Evolutionary conservation across 2,113 vertebrate genomes (phyloP), one percentile per base, ranked within the genome.

Genomic region (Pollachius pollachius): DNA sequence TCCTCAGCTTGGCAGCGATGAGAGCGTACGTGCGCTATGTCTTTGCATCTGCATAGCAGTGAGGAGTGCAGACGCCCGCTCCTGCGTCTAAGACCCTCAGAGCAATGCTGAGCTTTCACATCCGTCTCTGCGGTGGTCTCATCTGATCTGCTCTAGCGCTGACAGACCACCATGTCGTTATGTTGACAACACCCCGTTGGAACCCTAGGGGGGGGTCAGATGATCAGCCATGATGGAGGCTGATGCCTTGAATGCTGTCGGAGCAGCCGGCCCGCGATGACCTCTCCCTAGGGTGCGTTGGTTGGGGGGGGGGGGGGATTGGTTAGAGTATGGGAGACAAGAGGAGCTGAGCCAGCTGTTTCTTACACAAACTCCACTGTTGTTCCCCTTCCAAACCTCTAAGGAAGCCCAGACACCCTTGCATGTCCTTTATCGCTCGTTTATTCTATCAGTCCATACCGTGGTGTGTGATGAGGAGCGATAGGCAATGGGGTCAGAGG

Each of bases 311-410:
- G 16, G 54, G 3, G n/a, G 54, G 2, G 52, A 63, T 74, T 23
- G 23, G 23, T 23, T 23, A 23, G 8, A 48, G 41, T 9, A 48
- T 48, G 41, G 41, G 41, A 48, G 41, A 48, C 41, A 48, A 78
- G 76, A 89, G 88, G 72, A 75, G 86, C 87, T 87, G 86, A 90
- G 78, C 75, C 81, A 85, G 85, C 84, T 86, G 78, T 88, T 76
- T 82, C 83, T 86, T 85, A 71, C 83, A 86, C 71, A 84, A 83
- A 81, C 74, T 74, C 68, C 84, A 68, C 74, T 85, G 82, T 74
- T 84, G 9, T 13, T 13, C 41, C 8, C 41, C 41, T 13, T 9
- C 41, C 9, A 9, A 9, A 48, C 41, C 41, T 48, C 41, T 34
- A 5, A 34, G 6, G 30, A 4, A 4, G 30, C 30, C 30, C 41